Evolutionary conservation across 2,113 vertebrate genomes (phyloP).

Genomic region (Abramis brama): DNA sequence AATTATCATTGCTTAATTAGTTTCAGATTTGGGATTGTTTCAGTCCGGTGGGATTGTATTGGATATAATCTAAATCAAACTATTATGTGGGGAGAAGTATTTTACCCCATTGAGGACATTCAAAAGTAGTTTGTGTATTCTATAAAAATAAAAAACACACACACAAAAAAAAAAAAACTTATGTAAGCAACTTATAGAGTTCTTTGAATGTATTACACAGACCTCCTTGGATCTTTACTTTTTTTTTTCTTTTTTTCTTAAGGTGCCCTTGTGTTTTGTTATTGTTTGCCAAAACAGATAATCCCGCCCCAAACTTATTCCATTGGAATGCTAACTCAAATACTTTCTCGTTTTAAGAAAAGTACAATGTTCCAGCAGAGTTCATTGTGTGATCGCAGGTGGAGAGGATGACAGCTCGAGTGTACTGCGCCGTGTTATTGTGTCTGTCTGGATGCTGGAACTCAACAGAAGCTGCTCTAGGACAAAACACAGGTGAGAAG

Average conservation of each 20-base stretch:
- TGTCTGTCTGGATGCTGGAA: constrained; percentile 44
- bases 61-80: not conserved
- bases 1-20: not conserved
- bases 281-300: not conserved
- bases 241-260: too few relatives aligned
- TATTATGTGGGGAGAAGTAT: not conserved
- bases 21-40: not conserved
- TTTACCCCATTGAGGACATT: not conserved
- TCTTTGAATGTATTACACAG: too few relatives aligned
- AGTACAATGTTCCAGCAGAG: not conserved
- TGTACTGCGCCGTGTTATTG: constrained; percentile 12
- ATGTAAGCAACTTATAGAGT: too few relatives aligned
- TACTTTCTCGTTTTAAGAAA: not conserved
- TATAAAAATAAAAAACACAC: too few relatives aligned
- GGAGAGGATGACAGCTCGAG: constrained; percentile 46
- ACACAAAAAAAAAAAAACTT: too few relatives aligned
- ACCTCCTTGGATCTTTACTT: too few relatives aligned
- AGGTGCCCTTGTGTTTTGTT: not conserved
- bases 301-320: not conserved
- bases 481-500: constrained; percentile 55
- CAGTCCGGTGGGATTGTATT: not conserved
- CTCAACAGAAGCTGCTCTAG: not conserved
- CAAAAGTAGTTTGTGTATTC: too few relatives aligned
- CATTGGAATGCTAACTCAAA: not conserved
- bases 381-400: constrained; percentile 5